These are phyloP conservation scores for Torymus tubicola DNA, from an alignment of 2,888 invertebrate species.

Conservation along the genomic window DNA sequence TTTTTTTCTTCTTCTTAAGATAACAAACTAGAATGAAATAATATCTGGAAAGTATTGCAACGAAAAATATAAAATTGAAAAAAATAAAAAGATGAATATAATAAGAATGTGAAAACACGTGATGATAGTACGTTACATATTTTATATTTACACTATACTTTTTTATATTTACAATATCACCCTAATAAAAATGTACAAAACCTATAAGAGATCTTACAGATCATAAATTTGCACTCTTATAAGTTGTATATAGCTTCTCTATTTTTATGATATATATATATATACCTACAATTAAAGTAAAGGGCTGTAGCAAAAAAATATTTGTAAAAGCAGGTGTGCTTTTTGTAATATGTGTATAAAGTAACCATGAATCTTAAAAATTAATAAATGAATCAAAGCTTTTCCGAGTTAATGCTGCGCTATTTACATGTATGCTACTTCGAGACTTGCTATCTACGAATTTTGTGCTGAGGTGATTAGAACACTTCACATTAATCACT, in stretches of 20 bases:
- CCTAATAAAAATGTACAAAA: conserved; percentile 61
- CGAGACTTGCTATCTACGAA: conserved; percentile 46
- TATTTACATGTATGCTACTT: conserved; percentile 57
- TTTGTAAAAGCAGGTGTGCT: conserved; percentile 65
- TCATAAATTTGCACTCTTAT: conserved; percentile 57
- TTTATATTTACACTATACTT: conserved; percentile 58
- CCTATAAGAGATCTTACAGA: conserved; percentile 55
- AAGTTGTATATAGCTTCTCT: conserved; percentile 58
- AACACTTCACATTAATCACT: conserved; percentile 46
- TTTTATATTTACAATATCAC: conserved; percentile 57
- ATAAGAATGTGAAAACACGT: conserved; percentile 50
- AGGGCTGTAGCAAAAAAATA: conserved; percentile 54
- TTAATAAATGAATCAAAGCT: conserved; percentile 52
- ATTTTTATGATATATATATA: conserved; percentile 46
- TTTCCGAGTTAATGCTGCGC: conserved; percentile 39
- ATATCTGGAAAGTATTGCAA: conserved; percentile 41
- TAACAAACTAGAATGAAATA: conserved; percentile 32
- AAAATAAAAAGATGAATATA: conserved; percentile 40
- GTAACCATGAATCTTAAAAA: conserved; percentile 48
- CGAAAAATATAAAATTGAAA: conserved; percentile 49
- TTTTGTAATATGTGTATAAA: conserved; percentile 54
- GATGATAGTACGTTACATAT: conserved; percentile 53
- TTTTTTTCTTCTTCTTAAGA: conserved; percentile 12
- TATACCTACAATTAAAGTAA: conserved; percentile 52
- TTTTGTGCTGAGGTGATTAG: conserved; percentile 49